These are phyloP conservation scores for Cartodere bifasciata DNA, from an alignment of 2,888 invertebrate species.

Conservation along the genomic window DNA sequence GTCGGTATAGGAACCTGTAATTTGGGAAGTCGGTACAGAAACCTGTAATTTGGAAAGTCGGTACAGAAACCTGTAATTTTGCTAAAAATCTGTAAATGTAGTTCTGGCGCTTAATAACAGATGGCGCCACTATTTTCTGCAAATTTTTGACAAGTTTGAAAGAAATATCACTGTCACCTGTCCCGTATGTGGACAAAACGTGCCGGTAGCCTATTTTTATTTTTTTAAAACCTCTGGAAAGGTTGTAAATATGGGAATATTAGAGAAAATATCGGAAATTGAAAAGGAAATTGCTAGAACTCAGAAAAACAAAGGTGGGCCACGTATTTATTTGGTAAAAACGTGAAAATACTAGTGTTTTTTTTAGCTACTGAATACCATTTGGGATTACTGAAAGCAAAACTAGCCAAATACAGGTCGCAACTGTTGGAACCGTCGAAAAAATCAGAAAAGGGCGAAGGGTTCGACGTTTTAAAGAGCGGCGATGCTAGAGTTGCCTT, in stretches of 20 bases:
- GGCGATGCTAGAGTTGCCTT: constrained; percentile 97
- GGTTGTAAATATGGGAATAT: constrained; percentile 99
- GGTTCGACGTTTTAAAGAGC: constrained; percentile 98
- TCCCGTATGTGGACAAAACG: too few relatives aligned
- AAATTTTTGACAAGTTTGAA: too few relatives aligned
- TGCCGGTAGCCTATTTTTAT: too few relatives aligned
- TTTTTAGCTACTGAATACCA: constrained; percentile 95
- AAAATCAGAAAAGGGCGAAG: constrained; percentile 90
- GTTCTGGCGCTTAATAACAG: too few relatives aligned
- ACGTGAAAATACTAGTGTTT: constrained; percentile 11
- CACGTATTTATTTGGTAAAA: constrained; percentile 3
- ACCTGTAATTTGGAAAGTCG: too few relatives aligned
- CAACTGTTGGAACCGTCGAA: constrained; percentile 90
- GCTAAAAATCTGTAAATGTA: too few relatives aligned
- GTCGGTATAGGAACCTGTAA: too few relatives aligned
- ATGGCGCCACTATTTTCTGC: too few relatives aligned
- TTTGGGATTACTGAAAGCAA: constrained; percentile 93
- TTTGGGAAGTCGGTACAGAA: too few relatives aligned
- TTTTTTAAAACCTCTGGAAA: too few relatives aligned
- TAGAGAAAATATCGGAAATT: constrained; percentile 98
- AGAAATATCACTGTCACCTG: too few relatives aligned
- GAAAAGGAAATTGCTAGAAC: constrained; percentile 97
- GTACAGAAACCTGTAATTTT: too few relatives aligned
- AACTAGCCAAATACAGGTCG: constrained; percentile 87
- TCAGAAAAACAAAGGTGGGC: constrained; percentile 95